Evolutionary conservation across 1,140 invertebrate genomes (phyloP).

Genomic region (Leptinotarsa undecemlineata): DNA sequence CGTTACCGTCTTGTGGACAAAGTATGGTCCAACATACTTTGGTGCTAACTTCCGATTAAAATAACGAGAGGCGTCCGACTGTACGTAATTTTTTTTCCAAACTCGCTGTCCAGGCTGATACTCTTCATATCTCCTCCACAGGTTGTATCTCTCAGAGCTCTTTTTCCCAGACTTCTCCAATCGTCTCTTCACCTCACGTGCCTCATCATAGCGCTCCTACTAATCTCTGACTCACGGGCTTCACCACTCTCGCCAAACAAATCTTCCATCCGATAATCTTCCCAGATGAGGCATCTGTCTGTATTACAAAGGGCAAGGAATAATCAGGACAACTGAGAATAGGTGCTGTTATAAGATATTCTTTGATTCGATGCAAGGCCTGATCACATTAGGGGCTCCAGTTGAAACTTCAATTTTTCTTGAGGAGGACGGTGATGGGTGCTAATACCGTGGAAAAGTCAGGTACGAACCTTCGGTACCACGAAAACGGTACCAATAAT

Average conservation of each 20-base stretch:
- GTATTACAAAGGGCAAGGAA: no score
- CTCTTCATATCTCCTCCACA: constrained; percentile 20
- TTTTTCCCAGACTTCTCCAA: constrained; percentile 38
- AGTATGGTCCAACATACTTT: constrained; percentile 31
- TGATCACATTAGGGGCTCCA: no score
- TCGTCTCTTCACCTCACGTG: neutral
- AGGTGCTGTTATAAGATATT: no score
- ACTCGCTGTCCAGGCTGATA: constrained; percentile 24
- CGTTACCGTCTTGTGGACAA: neutral
- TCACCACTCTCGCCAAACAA: neutral
- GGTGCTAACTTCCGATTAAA: constrained; percentile 35
- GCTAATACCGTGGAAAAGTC: no score
- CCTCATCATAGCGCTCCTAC: neutral
- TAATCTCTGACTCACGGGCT: neutral
- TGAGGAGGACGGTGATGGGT: no score
- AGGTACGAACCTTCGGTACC: no score
- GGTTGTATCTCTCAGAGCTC: constrained; percentile 35
- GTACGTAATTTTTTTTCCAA: constrained; percentile 25
- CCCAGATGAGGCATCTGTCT: no score
- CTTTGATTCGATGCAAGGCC: no score
- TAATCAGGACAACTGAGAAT: no score
- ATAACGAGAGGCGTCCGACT: constrained; percentile 31
- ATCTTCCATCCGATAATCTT: no score
- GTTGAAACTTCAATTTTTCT: no score
- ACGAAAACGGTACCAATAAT: no score